These are phyloP conservation scores for Mionectes olivaceus DNA, from an alignment of 2,797 vertebrate genomes.

Conservation along the genomic window DNA sequence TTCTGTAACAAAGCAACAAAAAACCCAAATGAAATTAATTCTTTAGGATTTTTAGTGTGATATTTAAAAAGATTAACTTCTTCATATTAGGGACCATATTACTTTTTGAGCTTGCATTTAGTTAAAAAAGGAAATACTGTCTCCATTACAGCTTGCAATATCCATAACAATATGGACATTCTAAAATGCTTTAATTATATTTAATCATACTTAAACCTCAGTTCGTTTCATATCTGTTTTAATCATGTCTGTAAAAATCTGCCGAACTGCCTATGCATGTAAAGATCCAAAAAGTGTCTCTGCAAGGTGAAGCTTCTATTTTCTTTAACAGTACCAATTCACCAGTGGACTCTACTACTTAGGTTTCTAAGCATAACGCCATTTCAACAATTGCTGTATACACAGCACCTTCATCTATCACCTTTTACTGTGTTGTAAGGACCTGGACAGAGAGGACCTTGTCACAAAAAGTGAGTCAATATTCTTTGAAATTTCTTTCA, in stretches of 20 bases:
- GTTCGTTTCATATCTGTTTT: neutral
- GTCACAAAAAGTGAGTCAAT: neutral
- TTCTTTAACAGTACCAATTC: neutral
- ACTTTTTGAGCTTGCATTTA: conserved; percentile 6
- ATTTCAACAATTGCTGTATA: neutral
- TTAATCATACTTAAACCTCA: neutral
- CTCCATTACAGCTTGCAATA: neutral
- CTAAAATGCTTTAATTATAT: neutral
- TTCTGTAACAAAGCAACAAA: neutral
- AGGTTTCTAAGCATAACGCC: neutral
- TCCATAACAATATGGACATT: neutral
- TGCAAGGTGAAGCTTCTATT: neutral
- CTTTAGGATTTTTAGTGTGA: neutral
- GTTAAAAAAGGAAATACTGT: neutral
- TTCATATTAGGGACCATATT: neutral
- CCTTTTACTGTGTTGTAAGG: neutral
- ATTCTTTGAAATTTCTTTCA: neutral
- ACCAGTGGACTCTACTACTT: neutral
- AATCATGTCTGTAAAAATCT: neutral
- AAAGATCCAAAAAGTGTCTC: neutral
- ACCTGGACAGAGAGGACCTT: neutral
- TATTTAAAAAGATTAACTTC: conserved; percentile 19
- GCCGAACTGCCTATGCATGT: neutral
- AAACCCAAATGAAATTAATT: neutral
- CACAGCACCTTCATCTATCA: neutral